phyloP scores from a whole-genome alignment of 2,797 vertebrate species.

The Pteropus rufus region DNA sequence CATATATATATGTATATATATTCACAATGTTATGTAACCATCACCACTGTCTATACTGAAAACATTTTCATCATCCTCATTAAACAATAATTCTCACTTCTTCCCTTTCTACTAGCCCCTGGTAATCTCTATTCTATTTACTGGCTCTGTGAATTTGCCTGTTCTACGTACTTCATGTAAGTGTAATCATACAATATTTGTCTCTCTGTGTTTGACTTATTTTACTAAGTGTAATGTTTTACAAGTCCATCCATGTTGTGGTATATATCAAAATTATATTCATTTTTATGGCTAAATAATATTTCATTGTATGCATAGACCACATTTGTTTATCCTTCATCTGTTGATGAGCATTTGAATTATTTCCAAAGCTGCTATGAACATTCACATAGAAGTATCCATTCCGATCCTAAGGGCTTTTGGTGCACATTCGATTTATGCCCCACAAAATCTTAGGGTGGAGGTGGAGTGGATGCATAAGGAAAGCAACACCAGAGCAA shows the following conservation, averaged over 20 bases:
- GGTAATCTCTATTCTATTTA: not conserved
- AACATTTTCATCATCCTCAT: not conserved
- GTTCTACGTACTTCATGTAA: not conserved
- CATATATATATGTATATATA: not conserved
- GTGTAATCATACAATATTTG: not conserved
- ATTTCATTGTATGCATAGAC: not conserved
- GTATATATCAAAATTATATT: not conserved
- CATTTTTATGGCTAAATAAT: not conserved
- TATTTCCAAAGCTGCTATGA: not conserved
- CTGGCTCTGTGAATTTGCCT: not conserved
- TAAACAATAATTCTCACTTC: not conserved
- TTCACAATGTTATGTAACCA: not conserved
- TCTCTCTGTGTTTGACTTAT: not conserved
- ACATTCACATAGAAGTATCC: not conserved
- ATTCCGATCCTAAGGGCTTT: not conserved
- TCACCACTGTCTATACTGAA: not conserved
- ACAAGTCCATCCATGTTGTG: not conserved
- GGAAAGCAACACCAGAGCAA: not conserved
- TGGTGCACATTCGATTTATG: not conserved
- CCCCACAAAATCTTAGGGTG: not conserved
- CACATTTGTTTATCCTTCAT: not conserved
- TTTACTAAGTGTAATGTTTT: not conserved
- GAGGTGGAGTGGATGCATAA: not conserved
- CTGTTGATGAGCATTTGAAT: not conserved
- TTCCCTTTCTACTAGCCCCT: fast-evolving